Percentiles rank a stretch among this genome's conserved stretches.
These are phyloP conservation scores for Apamea anceps DNA, from an alignment of 2,888 invertebrate species.

Conservation along the genomic window DNA sequence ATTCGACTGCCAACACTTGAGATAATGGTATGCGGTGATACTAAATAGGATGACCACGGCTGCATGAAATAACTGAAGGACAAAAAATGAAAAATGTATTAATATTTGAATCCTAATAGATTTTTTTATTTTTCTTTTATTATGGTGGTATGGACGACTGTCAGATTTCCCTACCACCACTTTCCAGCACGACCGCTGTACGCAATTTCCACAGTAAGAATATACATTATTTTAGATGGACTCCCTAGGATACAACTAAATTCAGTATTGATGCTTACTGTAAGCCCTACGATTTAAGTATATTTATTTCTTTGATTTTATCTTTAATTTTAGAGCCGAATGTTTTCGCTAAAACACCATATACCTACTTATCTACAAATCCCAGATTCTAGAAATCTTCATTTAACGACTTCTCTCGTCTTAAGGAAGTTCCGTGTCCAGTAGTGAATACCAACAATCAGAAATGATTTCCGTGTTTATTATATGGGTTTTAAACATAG, in stretches of 20 bases:
- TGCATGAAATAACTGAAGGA: constrained; percentile 16
- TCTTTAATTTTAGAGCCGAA: constrained; percentile 28
- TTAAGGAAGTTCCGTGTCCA: background rate
- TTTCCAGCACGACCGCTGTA: background rate
- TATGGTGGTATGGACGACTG: background rate
- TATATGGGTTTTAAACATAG: background rate
- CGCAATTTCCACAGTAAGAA: constrained; percentile 17
- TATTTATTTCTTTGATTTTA: constrained; percentile 49
- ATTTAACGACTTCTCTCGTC: background rate
- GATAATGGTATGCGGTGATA: constrained; percentile 70
- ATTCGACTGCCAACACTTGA: constrained; percentile 69
- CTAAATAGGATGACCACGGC: constrained; percentile 61
- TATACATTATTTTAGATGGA: constrained; percentile 35
- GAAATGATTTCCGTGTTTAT: background rate
- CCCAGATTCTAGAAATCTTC: background rate
- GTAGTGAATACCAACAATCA: background rate
- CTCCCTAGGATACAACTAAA: constrained; percentile 32
- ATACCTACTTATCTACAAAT: background rate
- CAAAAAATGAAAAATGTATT: background rate
- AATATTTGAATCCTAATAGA: background rate
- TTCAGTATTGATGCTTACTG: constrained; percentile 34
- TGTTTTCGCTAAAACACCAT: constrained; percentile 16
- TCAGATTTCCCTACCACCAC: background rate
- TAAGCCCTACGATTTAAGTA: constrained; percentile 49
- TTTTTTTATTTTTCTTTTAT: background rate